A percentile compares a stretch with the other conserved stretches of the same genome.
phyloP scores from a whole-genome alignment of 2,797 vertebrate species.

The Gallinago solitaria region DNA sequence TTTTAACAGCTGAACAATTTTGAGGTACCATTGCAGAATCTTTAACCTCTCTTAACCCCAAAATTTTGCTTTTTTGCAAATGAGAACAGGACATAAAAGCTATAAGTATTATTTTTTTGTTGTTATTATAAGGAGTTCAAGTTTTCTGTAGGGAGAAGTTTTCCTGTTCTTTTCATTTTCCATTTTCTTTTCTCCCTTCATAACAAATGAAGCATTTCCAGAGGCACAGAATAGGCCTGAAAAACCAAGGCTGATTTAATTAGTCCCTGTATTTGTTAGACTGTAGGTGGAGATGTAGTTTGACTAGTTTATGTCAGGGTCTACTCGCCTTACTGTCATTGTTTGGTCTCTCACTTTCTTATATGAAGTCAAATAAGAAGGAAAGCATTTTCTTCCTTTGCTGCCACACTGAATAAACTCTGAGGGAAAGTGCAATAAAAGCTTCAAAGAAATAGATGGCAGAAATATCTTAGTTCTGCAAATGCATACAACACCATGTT shows the following conservation, averaged over 20 bases:
- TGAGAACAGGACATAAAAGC: neutral
- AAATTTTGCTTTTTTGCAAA: neutral
- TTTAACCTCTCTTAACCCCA: neutral
- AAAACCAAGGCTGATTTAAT: neutral
- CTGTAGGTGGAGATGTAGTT: neutral
- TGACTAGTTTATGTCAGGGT: neutral
- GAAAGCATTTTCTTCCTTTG: neutral
- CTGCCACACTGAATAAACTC: neutral
- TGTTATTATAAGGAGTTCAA: neutral
- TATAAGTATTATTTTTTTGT: neutral
- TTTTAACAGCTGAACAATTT: neutral
- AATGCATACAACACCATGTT: neutral
- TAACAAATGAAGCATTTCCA: neutral
- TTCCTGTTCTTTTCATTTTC: neutral
- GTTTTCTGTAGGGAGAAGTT: neutral
- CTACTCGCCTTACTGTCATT: neutral
- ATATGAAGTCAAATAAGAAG: neutral
- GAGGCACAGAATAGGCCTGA: neutral
- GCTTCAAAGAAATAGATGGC: constrained; percentile 19
- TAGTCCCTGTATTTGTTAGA: neutral
- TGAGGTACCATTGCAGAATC: neutral
- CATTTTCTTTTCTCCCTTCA: neutral
- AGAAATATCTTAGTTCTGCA: neutral
- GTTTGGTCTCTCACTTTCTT: neutral
- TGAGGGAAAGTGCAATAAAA: constrained; percentile 8